phyloP scores from a whole-genome alignment of 1,140 invertebrate genomes.

The Drosophila nigromelanica region DNA sequence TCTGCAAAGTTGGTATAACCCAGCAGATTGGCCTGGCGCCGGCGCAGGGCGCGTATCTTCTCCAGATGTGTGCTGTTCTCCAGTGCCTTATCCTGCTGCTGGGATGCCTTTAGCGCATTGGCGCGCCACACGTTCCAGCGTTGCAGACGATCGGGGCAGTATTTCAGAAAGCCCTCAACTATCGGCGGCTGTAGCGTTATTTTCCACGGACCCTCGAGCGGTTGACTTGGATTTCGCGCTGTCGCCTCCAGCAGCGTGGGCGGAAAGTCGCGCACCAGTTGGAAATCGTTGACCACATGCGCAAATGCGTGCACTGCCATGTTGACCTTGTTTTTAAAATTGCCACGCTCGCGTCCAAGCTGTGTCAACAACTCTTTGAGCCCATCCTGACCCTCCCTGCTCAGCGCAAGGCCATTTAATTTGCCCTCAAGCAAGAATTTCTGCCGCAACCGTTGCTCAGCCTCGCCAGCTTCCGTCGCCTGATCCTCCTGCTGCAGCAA shows the following conservation, averaged over 20 bases:
- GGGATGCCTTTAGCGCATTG: constrained; percentile 88
- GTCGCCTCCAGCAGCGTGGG: constrained; percentile 88
- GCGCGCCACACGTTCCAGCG: constrained; percentile 94
- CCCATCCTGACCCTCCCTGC: constrained; percentile 78
- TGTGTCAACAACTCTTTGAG: constrained; percentile 85
- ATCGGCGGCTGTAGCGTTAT: constrained; percentile 90
- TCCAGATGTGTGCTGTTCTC: constrained; percentile 91
- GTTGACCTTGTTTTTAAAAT: constrained; percentile 88
- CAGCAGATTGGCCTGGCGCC: constrained; percentile 89
- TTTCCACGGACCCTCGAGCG: constrained; percentile 90
- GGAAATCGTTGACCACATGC: constrained; percentile 88
- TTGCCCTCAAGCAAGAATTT: constrained; percentile 93
- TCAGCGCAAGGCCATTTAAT: constrained; percentile 90
- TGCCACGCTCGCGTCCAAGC: constrained; percentile 85
- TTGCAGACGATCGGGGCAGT: constrained; percentile 90
- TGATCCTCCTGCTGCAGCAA: constrained; percentile 85
- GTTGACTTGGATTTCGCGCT: constrained; percentile 86
- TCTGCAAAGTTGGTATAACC: constrained; percentile 92
- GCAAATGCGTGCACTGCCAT: constrained; percentile 87
- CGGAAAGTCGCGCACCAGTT: constrained; percentile 90
- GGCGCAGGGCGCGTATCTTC: constrained; percentile 89
- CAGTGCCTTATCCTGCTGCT: constrained; percentile 86
- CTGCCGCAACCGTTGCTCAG: constrained; percentile 88
- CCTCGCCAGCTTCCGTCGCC: constrained; percentile 59
- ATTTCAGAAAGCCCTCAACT: constrained; percentile 90